Evolutionary conservation across 2,888 invertebrate species (phyloP), one percentile per base, ranked within the genome.

Genomic region (Coenonympha arcania): DNA sequence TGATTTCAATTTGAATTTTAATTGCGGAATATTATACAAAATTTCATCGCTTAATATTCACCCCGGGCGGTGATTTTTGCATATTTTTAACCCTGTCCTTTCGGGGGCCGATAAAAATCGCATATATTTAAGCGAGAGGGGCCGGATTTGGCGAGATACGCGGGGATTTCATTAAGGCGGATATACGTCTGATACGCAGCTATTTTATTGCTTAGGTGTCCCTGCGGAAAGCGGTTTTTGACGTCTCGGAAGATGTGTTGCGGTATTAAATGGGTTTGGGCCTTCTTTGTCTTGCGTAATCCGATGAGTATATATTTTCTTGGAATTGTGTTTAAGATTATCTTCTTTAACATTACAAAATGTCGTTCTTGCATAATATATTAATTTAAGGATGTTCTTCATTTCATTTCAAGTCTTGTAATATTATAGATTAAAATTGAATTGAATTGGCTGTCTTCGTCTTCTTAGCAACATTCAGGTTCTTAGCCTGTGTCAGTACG

Each of bases 1-100:
- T 86, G 87, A 85, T 87, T 87, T 87, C 87, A 87, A 87, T 87
- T 87, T 87, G 78, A 86, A 87, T 85, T 84, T 87, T 87, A 87
- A 87, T 87, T 84, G 85, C 66, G 71, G 79, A 83, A 86, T 87
- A 87, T 87, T 85, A 83, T 79, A 79, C 78, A 80, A 81, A 82
- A 84, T 83, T 79, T 84, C 82, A 81, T 84, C 79, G 68, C 77
- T 86, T 86, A 76, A 84, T 83, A 85, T 83, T 84, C 86, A 83
- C 84, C 83, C 85, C 72, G 68, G 69, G 73, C 71, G 69, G 65
- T 73, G 79, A 84, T 83, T 85, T 85, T 83, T 84, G 83, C 84
- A 85, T 83, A 82, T 76, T 82, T 82, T 79, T 79, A 78, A 80
- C 83, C 79, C 81, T 71, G 70, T 66, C 64, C 62, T 63, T 66